A percentile compares a stretch with the other conserved stretches of the same genome.
phyloP scores from a whole-genome alignment of 1,140 invertebrate genomes.

The Myzus persicae region DNA sequence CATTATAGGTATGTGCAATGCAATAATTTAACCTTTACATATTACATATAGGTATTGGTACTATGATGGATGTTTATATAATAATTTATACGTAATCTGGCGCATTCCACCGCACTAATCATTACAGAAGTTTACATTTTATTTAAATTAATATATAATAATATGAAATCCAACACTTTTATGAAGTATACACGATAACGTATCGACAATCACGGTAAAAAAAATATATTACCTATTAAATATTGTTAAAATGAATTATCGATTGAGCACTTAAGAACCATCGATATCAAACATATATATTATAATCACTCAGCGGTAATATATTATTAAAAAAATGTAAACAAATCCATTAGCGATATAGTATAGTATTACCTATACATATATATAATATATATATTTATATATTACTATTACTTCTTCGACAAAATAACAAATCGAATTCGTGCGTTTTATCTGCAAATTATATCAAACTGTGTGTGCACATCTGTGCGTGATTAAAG shows the following conservation, averaged over 20 bases:
- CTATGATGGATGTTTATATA: neutral
- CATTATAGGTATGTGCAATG: neutral
- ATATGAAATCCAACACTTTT: neutral
- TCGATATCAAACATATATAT: neutral
- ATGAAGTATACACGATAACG: neutral
- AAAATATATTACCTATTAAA: neutral
- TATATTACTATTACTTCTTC: neutral
- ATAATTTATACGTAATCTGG: neutral
- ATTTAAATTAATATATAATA: neutral
- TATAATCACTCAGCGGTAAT: neutral
- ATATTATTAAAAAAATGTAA: neutral
- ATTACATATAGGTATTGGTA: neutral
- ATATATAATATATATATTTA: no score
- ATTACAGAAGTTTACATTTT: neutral
- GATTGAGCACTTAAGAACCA: neutral
- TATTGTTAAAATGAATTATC: conserved; percentile 1
- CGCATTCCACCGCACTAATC: neutral
- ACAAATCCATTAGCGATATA: neutral
- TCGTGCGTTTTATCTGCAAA: neutral
- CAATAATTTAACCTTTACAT: neutral
- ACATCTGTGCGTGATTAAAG: neutral
- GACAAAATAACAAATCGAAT: neutral
- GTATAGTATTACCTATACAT: neutral
- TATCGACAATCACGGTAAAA: neutral
- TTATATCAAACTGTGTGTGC: neutral